These are phyloP conservation scores for Discoglossus pictus DNA, from an alignment of 2,797 vertebrate genomes.

Conservation along the genomic window DNA sequence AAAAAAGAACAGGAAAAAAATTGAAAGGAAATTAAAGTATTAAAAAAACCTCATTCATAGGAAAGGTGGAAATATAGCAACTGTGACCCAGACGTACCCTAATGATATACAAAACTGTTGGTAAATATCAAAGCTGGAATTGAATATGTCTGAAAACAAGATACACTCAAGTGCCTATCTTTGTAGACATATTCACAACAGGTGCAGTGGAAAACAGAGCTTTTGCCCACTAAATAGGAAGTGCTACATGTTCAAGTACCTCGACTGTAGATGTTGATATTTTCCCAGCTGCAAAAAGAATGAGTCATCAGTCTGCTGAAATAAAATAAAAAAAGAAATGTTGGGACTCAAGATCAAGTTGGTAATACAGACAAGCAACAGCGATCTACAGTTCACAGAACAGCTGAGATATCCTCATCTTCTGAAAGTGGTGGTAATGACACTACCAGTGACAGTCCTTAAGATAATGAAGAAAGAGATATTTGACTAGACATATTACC, in stretches of 20 bases:
- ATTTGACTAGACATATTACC: slow-evolving; percentile 35
- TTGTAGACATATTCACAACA: slow-evolving; percentile 32
- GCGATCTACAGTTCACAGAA: slow-evolving; percentile 25
- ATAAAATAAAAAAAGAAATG: slow-evolving; percentile 20
- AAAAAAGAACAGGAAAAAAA: too few relatives aligned
- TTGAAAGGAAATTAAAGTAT: too few relatives aligned
- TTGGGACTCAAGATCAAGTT: slow-evolving; percentile 17
- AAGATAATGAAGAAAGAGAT: slow-evolving; percentile 20
- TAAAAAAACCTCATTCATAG: too few relatives aligned
- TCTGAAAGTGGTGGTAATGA: slow-evolving; percentile 29
- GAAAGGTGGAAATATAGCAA: too few relatives aligned
- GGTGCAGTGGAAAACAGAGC: slow-evolving; percentile 25
- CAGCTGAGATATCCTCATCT: slow-evolving; percentile 34
- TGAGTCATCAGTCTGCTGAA: slow-evolving; percentile 12
- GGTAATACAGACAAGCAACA: not conserved
- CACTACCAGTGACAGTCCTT: slow-evolving; percentile 22
- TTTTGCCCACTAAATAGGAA: slow-evolving; percentile 17
- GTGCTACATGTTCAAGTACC: slow-evolving; percentile 35
- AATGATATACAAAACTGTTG: too few relatives aligned
- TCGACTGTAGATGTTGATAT: slow-evolving; percentile 13
- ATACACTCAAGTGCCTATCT: slow-evolving; percentile 33
- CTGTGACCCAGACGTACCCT: too few relatives aligned
- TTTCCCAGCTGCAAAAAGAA: slow-evolving; percentile 35
- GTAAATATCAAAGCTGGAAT: too few relatives aligned
- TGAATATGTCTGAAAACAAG: slow-evolving; percentile 17